phyloP scores from a whole-genome alignment of 2,888 invertebrate genomes.

The Phyllotreta cruciferae region DNA sequence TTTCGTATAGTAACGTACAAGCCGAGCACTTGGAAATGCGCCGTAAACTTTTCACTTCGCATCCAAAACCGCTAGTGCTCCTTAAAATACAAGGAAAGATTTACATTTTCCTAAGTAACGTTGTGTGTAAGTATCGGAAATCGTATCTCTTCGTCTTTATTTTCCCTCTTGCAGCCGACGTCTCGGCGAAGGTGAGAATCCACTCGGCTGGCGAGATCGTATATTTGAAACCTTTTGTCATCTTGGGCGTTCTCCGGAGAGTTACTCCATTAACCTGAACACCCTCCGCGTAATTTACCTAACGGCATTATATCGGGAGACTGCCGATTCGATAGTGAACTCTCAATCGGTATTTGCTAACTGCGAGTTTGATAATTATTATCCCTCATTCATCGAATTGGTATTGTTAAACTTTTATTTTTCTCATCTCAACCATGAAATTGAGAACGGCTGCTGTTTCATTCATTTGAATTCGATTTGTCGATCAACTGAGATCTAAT shows the following conservation, averaged over 20 bases:
- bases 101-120: constrained; percentile 37
- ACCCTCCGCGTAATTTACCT: constrained; percentile 24
- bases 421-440: too few relatives aligned
- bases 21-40: constrained; percentile 20
- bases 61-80: constrained; percentile 31
- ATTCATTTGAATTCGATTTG: too few relatives aligned
- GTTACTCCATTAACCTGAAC: constrained; percentile 31
- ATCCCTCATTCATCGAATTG: too few relatives aligned
- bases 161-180: constrained; percentile 22
- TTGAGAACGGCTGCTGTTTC: too few relatives aligned
- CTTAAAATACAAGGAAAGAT: constrained; percentile 33
- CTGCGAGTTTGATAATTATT: not conserved
- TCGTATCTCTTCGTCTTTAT: constrained; percentile 32
- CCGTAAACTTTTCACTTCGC: constrained; percentile 32
- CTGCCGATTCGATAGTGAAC: constrained; percentile 22
- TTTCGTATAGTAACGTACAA: constrained; percentile 11
- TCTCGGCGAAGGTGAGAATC: constrained; percentile 31
- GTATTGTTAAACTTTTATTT: too few relatives aligned
- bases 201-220: constrained; percentile 21
- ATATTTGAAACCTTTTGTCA: constrained; percentile 31
- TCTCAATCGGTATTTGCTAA: constrained; percentile 2
- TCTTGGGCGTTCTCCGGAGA: constrained; percentile 20
- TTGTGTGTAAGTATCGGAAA: constrained; percentile 36
- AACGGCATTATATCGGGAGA: constrained; percentile 12
- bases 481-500: too few relatives aligned